Percentiles rank a stretch among this genome's conserved stretches.
Conservation (phyloP, 2,888 invertebrate genomes). For the Bedellia somnulentella region DNA sequence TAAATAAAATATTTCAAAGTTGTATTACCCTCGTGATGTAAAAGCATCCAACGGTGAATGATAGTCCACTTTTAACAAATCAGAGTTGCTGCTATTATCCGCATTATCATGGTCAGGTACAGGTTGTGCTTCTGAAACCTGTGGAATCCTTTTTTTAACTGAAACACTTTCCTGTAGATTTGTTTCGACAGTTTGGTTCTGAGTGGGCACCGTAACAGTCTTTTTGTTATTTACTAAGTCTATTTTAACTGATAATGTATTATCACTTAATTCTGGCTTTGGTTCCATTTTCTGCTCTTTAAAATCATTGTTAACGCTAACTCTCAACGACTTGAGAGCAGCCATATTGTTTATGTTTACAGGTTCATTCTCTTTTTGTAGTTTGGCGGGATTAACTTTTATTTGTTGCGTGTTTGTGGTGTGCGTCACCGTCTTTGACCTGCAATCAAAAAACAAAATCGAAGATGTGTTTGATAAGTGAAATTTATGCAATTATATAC, state of each 20-base stretch:
- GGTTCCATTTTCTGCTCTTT: conserved; percentile 15
- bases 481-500: no score
- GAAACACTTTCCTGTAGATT: no score
- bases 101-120: no score
- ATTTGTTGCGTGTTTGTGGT: conserved; percentile 23
- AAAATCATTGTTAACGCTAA: conserved; percentile 26
- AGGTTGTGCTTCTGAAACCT: conserved; percentile 7
- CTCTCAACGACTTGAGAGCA: conserved; percentile 24
- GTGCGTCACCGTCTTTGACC: conserved; percentile 29
- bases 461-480: background rate
- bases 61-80: no score
- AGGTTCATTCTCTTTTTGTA: conserved; percentile 45
- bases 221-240: conserved; percentile 32
- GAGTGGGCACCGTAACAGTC: conserved; percentile 26
- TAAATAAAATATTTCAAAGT: no score
- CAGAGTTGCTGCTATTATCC: no score
- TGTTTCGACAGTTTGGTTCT: conserved; percentile 2
- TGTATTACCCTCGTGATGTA: conserved; percentile 31
- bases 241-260: conserved; percentile 24
- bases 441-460: conserved; percentile 21
- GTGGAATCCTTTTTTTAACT: conserved; percentile 12
- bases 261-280: conserved; percentile 12
- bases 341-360: conserved; percentile 24
- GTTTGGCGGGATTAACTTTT: conserved; percentile 17
- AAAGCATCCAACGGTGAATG: conserved; percentile 42